Percentiles rank a stretch among this genome's conserved stretches.
Evolutionary conservation across 2,888 invertebrate genomes (phyloP).

Genomic region (Pocota personata): DNA sequence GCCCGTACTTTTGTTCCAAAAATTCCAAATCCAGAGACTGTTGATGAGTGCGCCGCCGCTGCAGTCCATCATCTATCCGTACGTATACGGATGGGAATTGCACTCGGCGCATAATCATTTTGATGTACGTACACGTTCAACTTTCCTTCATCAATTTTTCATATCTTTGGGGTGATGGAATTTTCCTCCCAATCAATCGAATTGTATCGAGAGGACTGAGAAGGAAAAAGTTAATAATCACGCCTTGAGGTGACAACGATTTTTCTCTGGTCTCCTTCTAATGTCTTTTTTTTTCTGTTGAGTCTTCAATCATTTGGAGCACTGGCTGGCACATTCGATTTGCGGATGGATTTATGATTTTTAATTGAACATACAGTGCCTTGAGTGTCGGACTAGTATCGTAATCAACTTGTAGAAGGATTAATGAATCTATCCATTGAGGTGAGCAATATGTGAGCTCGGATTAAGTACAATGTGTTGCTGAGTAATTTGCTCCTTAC

Average conservation of each 20-base stretch:
- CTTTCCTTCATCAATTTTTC: slow-evolving; percentile 72
- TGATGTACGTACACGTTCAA: slow-evolving; percentile 18
- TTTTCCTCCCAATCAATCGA: slow-evolving; percentile 65
- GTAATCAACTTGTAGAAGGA: slow-evolving; percentile 48
- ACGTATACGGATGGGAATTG: neutral
- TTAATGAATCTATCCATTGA: slow-evolving; percentile 48
- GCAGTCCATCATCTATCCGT: slow-evolving; percentile 13
- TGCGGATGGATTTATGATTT: slow-evolving; percentile 62
- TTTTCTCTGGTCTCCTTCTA: slow-evolving; percentile 46
- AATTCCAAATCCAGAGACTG: slow-evolving; percentile 45
- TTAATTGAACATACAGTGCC: slow-evolving; percentile 65
- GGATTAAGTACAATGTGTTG: slow-evolving; percentile 22
- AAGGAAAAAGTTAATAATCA: slow-evolving; percentile 64
- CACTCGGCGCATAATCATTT: neutral
- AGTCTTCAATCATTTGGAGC: slow-evolving; percentile 39
- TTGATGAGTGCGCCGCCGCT: slow-evolving; percentile 33
- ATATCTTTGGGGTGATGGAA: slow-evolving; percentile 70
- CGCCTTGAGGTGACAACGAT: slow-evolving; percentile 68
- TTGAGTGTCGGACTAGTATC: slow-evolving; percentile 33
- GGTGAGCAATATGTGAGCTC: slow-evolving; percentile 49
- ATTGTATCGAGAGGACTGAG: slow-evolving; percentile 35
- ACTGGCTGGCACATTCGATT: slow-evolving; percentile 50
- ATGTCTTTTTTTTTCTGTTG: slow-evolving; percentile 14
- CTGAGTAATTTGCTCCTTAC: slow-evolving; percentile 10
- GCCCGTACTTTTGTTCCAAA: slow-evolving; percentile 43